Percentiles rank a stretch among this genome's conserved stretches.
Conservation (phyloP, 1,140 invertebrate species). For the Drosophila tani region DNA sequence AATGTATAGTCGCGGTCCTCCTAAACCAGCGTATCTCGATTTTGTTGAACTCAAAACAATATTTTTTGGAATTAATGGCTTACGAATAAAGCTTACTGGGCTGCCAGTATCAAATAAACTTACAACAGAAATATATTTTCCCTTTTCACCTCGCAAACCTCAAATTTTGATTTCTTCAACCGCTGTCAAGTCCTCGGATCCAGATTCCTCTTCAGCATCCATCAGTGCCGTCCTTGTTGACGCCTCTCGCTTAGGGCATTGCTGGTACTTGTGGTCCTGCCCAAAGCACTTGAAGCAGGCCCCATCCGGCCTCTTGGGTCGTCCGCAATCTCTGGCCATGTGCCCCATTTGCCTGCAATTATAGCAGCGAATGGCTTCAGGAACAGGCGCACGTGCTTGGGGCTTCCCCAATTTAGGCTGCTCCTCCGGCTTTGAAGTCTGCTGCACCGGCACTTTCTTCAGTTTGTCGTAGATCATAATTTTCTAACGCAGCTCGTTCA, state of each 20-base stretch:
- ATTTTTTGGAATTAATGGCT: constrained; percentile 1
- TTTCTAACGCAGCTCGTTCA: too few species aligned
- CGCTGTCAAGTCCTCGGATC: neutral
- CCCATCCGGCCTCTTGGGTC: constrained; percentile 6
- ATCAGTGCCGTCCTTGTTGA: neutral
- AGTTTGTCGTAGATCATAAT: neutral
- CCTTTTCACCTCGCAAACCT: constrained; percentile 2
- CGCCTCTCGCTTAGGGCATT: neutral
- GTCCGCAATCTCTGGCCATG: neutral
- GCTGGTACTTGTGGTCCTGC: neutral
- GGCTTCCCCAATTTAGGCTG: too few species aligned
- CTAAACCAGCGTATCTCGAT: neutral
- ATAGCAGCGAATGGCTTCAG: too few species aligned
- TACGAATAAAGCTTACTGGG: neutral
- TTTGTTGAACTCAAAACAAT: neutral
- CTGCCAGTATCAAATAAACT: constrained; percentile 4
- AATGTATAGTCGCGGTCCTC: neutral
- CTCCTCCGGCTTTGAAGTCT: neutral
- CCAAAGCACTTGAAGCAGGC: constrained; percentile 13
- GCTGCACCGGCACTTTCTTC: neutral
- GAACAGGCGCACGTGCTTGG: too few species aligned
- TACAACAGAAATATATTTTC: neutral
- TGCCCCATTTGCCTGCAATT: too few species aligned
- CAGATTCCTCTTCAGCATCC: neutral
- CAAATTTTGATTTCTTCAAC: neutral